A percentile compares a stretch with the other conserved stretches of the same genome.
Evolutionary conservation across 2,113 vertebrate species (phyloP).

Genomic region (Terrapene triunguis): DNA sequence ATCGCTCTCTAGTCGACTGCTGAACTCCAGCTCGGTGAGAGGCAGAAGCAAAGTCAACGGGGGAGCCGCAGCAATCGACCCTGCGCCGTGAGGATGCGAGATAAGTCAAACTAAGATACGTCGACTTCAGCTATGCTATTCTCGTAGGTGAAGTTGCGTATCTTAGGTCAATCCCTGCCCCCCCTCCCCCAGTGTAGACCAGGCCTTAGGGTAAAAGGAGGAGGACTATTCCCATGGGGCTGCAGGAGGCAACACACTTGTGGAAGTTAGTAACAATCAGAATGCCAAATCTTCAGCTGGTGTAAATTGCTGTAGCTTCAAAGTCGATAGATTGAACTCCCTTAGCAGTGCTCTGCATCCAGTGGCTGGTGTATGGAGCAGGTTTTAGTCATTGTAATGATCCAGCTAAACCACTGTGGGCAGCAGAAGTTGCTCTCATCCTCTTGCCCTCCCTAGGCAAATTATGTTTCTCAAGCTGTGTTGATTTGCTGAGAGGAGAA

Average conservation of each 20-base stretch:
- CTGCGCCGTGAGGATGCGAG: no score
- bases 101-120: no score
- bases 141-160: no score
- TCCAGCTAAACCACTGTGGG: neutral
- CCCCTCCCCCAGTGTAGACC: no score
- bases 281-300: fast-evolving
- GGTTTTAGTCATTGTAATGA: neutral
- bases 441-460: neutral
- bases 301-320: neutral
- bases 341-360: neutral
- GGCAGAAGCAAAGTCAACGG: no score
- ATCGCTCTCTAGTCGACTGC: no score
- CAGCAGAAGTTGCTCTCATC: neutral
- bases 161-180: no score
- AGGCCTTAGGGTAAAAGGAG: neutral
- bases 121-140: no score
- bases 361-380: neutral
- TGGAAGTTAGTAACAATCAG: neutral
- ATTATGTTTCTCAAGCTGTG: neutral
- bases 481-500: neutral
- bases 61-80: no score
- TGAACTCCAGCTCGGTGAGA: no score
- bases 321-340: neutral
- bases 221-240: fast-evolving
- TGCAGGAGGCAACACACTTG: neutral